These are phyloP conservation scores for Actinemys pallida DNA, from an alignment of 2,113 vertebrate genomes.

Conservation along the genomic window DNA sequence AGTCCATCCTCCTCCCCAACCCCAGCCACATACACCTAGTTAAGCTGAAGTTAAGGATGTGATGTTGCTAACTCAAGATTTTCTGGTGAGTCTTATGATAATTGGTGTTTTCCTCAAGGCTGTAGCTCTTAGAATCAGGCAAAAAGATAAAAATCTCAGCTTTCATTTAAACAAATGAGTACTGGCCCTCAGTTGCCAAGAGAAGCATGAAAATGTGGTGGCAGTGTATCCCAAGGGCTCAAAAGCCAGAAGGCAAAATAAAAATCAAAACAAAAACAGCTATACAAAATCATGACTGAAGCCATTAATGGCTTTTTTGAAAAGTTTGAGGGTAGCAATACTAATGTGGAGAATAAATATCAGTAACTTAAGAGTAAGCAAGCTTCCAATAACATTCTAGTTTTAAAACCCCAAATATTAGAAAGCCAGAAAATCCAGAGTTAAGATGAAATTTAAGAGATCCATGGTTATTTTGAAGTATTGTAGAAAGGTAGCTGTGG, in stretches of 20 bases:
- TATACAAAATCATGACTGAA: not conserved
- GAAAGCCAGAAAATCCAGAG: not conserved
- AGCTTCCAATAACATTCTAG: not conserved
- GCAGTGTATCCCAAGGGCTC: not conserved
- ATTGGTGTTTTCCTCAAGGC: not conserved
- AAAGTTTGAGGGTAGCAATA: too few species aligned
- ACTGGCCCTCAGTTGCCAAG: accelerated
- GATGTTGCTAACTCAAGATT: not conserved
- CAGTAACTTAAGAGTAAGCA: not conserved
- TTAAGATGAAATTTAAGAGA: not conserved
- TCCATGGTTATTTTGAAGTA: not conserved
- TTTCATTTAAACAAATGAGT: not conserved
- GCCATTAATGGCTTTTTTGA: too few species aligned
- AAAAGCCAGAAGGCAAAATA: not conserved
- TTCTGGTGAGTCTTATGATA: not conserved
- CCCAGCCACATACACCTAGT: not conserved
- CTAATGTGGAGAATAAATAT: not conserved
- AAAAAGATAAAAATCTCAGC: not conserved
- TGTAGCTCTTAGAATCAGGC: not conserved
- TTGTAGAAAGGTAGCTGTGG: not conserved
- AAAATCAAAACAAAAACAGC: not conserved
- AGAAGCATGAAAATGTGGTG: accelerated
- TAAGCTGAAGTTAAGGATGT: not conserved
- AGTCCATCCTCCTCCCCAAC: not conserved
- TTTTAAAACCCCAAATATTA: too few species aligned